Percentiles rank a stretch among this genome's conserved stretches.
Conservation (phyloP, 2,888 invertebrate species). For the Drosophila atripex region DNA sequence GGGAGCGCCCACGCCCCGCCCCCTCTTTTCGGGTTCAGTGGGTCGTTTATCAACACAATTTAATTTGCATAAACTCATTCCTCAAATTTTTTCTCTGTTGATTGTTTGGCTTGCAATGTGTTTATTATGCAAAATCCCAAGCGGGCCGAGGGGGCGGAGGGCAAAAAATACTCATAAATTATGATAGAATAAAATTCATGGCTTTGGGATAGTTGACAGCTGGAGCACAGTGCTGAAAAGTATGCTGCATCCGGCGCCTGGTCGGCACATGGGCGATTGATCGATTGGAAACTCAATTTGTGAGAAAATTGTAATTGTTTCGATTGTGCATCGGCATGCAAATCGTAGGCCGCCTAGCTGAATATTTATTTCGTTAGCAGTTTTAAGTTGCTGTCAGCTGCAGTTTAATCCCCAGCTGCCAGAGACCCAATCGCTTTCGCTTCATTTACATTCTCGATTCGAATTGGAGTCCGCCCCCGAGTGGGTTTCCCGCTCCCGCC, state of each 20-base stretch:
- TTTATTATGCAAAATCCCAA: constrained; percentile 34
- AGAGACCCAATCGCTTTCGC: constrained; percentile 21
- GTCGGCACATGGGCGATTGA: constrained; percentile 10
- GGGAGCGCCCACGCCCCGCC: not conserved
- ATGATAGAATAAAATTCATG: constrained; percentile 26
- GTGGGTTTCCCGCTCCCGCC: not conserved
- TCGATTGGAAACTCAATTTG: constrained; percentile 27
- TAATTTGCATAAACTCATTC: constrained; percentile 38
- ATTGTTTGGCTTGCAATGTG: constrained; percentile 27
- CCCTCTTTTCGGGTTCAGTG: not conserved
- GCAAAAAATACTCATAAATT: constrained; percentile 29
- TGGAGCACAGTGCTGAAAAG: constrained; percentile 24
- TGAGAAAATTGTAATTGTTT: constrained; percentile 26
- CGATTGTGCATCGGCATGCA: constrained; percentile 28
- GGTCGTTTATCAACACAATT: constrained; percentile 36
- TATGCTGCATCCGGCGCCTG: constrained; percentile 16
- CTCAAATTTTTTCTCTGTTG: constrained; percentile 4
- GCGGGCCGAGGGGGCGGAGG: constrained; percentile 1
- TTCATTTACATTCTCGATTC: constrained; percentile 22
- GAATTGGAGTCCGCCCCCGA: constrained; percentile 11
- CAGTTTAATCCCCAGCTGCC: constrained; percentile 1
- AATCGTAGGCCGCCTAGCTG: constrained; percentile 10
- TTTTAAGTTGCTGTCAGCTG: constrained; percentile 2
- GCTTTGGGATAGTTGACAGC: constrained; percentile 22
- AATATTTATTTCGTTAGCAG: constrained; percentile 1